Base-by-base conservation (phyloP, 2,888 invertebrate genomes). In the Carterocephalus palaemon region DNA sequence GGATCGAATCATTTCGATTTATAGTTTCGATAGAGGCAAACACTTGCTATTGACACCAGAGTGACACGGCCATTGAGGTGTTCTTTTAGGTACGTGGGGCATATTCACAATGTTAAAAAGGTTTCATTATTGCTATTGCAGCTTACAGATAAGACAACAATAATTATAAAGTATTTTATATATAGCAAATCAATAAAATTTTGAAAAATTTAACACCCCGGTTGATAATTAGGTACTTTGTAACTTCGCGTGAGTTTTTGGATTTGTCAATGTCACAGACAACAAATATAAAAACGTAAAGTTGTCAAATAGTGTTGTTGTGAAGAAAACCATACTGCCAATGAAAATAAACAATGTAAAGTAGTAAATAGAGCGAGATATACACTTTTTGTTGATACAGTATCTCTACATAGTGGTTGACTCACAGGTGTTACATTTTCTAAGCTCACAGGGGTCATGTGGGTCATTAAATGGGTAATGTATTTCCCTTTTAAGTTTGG, bases 1-100 rank as follows among this genome's bases (percentile, higher is more conserved):
- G 50, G 51, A 54, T 42, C 62, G 48, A 68, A 75, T 69, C 82
- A 83, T 82, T 48, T 61, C 58, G 64, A 67, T 63, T 60, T 67
- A 74, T 26, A 67, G 54, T 64, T 66, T 59, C 57, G 52, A 62
- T 60, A 64, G 57, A 63, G 59, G 55, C 67, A 71, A 75, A 77
- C 68, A 75, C 67, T 65, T 67, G 64, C 57, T 74, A 77, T 64
- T 72, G 70, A 72, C 70, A 75, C 63, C 69, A 52, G 58, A 62
- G 58, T 54, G 59, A 70, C 62, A 77, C 75, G 69, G 75, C 81
- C 80, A 82, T 82, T 79, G 70, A 57, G 58, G 60, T 62, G 49
- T 64, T 67, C 57, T 61, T 54, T 49, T 53, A 64, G 39, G 57
- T 72, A 70, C 67, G 67, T 66, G 62, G 60, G 63, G 62, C 75